Evolutionary conservation across 2,113 vertebrate species (phyloP), one percentile per base, ranked within the genome.

Genomic region (Grantiella picta): DNA sequence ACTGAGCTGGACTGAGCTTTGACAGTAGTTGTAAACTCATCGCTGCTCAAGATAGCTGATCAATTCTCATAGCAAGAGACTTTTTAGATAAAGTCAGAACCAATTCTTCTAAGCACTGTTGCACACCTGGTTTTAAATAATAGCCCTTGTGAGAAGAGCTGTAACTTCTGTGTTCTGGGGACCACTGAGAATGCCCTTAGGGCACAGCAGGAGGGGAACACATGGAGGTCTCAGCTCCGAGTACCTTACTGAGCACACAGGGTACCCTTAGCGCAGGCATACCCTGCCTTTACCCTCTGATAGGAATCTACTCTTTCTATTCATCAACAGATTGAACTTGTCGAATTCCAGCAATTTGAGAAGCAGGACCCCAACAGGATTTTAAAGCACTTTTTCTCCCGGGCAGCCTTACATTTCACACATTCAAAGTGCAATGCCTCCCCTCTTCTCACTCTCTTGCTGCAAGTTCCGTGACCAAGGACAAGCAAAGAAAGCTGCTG

Each of bases 21-120:
- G 54, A 54, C 5, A 0, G 28, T 40, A 24, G n/a, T 8, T 61
- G 53, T 52, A 84, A 91, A 68, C n/a, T 56, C 82, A 76, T 77
- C 7, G 5, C 54, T 89, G 63, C 21, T 77, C 12, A 3, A 65
- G 36, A n/a, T 9, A 40, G 15, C 12, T 57, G 40, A 68, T 93
- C 75, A 81, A 57, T 89, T 93, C 72, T 78, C 36, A 38, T 63
- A 89, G 59, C n/a, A 77, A 80, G 57, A 73, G 60, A 18, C 31
- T 76, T 76, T 82, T 83, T 57, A 78, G 23, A 40, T 47, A 73
- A 80, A 66, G 25, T 44, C 63, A 90, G 57, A 42, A 42, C 22
- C 0, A 0, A 72, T 73, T 63, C 63, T 61, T 61, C 28, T 27
- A n/a, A 35, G 36, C 40, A 42, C 22, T 66, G 72, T 56, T 92